Conservation (phyloP, 1,140 invertebrate genomes). For the Scaptodrosophila lebanonensis region DNA sequence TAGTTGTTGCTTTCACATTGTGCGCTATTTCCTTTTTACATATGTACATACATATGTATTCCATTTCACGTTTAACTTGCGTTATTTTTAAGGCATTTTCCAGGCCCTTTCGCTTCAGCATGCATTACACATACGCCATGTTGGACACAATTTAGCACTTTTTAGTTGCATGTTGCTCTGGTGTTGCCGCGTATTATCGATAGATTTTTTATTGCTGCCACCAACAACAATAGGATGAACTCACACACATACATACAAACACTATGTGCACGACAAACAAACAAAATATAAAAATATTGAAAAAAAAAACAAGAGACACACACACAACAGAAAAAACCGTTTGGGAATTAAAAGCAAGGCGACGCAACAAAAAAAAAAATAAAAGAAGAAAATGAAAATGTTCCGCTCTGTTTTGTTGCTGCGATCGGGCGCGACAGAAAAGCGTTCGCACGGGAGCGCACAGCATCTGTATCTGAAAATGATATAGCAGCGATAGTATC, state of each 20-base stretch:
- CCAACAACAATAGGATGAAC: slow-evolving; percentile 16
- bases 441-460: slow-evolving; percentile 46
- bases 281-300: slow-evolving; percentile 8
- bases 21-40: too few species aligned
- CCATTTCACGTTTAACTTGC: too few species aligned
- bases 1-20: neutral
- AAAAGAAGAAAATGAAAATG: slow-evolving; percentile 39
- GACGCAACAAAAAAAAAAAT: too few species aligned
- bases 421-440: slow-evolving; percentile 15
- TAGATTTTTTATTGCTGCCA: slow-evolving; percentile 7
- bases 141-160: slow-evolving; percentile 28
- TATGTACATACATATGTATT: neutral
- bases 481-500: slow-evolving; percentile 40
- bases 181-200: slow-evolving; percentile 11
- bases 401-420: slow-evolving; percentile 47
- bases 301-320: slow-evolving; percentile 31
- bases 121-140: slow-evolving; percentile 55
- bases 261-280: slow-evolving; percentile 12
- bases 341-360: slow-evolving; percentile 12
- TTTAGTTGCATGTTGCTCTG: slow-evolving; percentile 18
- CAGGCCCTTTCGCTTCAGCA: slow-evolving; percentile 1
- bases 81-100: too few species aligned
- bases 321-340: slow-evolving; percentile 7
- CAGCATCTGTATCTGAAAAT: slow-evolving; percentile 61
- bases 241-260: slow-evolving; percentile 17